Conservation (phyloP, 2,888 invertebrate species). For the Cataglyphis rosenhaueri region DNA sequence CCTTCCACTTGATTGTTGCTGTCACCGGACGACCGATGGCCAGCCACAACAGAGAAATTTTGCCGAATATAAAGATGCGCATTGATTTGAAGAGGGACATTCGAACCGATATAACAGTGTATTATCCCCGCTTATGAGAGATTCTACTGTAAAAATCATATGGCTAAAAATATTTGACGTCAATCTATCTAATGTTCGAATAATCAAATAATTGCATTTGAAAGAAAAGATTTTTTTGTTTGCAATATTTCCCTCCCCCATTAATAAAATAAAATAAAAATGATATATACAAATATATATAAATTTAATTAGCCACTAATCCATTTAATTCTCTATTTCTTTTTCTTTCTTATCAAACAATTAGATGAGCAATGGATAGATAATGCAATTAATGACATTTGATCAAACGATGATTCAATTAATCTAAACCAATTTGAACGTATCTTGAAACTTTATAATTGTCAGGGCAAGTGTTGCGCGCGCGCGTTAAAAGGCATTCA, state of each 20-base stretch:
- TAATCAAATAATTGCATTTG: neutral
- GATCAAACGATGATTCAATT: neutral
- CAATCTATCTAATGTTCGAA: neutral
- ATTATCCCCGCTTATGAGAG: neutral
- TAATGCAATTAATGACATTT: neutral
- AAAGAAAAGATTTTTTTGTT: neutral
- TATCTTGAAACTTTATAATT: slow-evolving; percentile 7
- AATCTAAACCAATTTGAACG: neutral
- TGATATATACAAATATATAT: neutral
- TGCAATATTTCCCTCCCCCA: no score
- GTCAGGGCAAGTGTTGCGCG: neutral
- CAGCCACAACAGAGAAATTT: slow-evolving; percentile 44
- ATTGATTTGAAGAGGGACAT: neutral
- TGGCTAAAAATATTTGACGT: neutral
- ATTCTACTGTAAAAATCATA: neutral
- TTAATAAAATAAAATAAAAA: neutral
- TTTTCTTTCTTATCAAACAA: neutral
- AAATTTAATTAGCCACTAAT: neutral
- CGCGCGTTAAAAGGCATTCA: slow-evolving; percentile 30
- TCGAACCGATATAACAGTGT: neutral
- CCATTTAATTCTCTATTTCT: neutral
- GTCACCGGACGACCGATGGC: slow-evolving; percentile 38
- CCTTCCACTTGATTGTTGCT: slow-evolving; percentile 54
- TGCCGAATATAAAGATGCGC: slow-evolving; percentile 6
- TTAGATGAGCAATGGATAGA: neutral